Conservation (phyloP, 2,797 vertebrate genomes). For the Ciconia nigra region DNA sequence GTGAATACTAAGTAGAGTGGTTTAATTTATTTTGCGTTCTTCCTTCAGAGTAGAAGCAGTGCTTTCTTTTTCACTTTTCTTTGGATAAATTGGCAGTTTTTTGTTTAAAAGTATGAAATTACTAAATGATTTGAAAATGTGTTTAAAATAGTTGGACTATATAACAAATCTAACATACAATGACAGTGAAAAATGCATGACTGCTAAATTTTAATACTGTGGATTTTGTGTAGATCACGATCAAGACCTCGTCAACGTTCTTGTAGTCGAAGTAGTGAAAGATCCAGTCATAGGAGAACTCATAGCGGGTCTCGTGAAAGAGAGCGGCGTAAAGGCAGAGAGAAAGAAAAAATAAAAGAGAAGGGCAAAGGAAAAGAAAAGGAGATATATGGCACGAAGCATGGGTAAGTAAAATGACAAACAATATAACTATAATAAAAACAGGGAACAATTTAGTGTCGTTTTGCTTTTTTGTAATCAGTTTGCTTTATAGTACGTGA, state of each 20-base stretch:
- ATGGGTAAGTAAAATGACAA: slow-evolving; percentile 75
- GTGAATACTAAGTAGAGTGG: rapidly evolving
- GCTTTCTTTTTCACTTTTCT: neutral
- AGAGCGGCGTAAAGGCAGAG: slow-evolving; percentile 81
- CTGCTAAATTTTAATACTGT: neutral
- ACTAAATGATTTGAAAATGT: neutral
- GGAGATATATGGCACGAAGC: slow-evolving; percentile 73
- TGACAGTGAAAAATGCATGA: neutral
- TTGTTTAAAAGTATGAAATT: neutral
- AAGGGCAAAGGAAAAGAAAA: slow-evolving; percentile 81
- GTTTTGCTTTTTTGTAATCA: neutral
- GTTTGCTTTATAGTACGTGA: neutral
- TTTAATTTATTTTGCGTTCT: neutral
- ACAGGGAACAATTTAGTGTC: neutral
- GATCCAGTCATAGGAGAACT: slow-evolving; percentile 77
- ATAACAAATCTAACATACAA: neutral
- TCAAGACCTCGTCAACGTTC: slow-evolving; percentile 83
- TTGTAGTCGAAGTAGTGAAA: slow-evolving; percentile 82
- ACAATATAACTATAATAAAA: rapidly evolving
- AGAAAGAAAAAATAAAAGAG: slow-evolving; percentile 76
- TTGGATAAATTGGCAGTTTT: neutral
- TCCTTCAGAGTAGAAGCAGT: neutral
- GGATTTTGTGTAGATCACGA: slow-evolving; percentile 73
- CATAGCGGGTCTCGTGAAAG: slow-evolving; percentile 79
- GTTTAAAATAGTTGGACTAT: neutral